Evolutionary conservation across 2,113 vertebrate species (phyloP).

Genomic region (Pterocles gutturalis): DNA sequence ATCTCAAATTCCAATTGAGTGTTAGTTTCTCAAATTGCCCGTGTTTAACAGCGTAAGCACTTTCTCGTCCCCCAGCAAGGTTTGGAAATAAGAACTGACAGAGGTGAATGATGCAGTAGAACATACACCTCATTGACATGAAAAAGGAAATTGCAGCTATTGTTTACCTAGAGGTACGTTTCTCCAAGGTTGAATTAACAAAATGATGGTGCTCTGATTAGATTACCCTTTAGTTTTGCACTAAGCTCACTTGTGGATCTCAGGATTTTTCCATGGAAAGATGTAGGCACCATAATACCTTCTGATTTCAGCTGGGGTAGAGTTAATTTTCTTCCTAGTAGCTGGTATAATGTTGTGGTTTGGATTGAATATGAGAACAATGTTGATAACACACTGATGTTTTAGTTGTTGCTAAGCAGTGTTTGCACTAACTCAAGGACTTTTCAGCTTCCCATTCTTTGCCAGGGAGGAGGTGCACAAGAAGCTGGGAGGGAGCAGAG

Average conservation of each 20-base stretch:
- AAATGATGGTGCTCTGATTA: background rate
- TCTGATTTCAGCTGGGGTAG: too few relatives aligned
- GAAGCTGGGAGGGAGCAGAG: too few relatives aligned
- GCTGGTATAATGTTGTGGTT: too few relatives aligned
- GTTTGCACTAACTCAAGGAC: too few relatives aligned
- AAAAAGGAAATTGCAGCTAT: background rate
- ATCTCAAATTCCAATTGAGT: background rate
- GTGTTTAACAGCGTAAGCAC: background rate
- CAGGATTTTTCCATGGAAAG: background rate
- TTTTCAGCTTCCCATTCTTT: too few relatives aligned
- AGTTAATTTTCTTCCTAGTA: too few relatives aligned
- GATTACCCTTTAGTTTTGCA: background rate
- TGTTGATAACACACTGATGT: too few relatives aligned
- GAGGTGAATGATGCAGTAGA: background rate
- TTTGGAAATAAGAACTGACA: slow-evolving; percentile 1
- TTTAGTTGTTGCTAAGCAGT: too few relatives aligned
- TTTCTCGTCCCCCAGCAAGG: background rate
- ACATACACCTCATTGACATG: background rate
- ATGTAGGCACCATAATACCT: background rate
- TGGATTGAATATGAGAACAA: too few relatives aligned
- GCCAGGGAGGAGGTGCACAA: too few relatives aligned
- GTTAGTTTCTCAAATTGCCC: background rate
- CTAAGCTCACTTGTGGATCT: background rate
- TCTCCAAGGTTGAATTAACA: slow-evolving; percentile 9
- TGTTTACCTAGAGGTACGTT: background rate